Evolutionary conservation across 2,797 vertebrate genomes (phyloP).

Genomic region (Macropodus opercularis): DNA sequence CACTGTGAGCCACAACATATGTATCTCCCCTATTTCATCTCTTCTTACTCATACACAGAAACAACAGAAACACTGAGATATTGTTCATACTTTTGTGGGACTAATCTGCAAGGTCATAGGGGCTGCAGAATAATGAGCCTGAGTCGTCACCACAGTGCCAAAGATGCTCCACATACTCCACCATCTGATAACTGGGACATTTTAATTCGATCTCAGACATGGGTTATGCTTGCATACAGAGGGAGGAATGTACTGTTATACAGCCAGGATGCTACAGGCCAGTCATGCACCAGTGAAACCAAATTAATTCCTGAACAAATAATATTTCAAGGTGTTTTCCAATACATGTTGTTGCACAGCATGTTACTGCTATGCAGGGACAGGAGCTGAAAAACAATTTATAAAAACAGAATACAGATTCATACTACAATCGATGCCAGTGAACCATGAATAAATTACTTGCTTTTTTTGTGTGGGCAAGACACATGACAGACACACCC

Average conservation of each 20-base stretch:
- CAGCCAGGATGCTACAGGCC: slow-evolving; percentile 9
- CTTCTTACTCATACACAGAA: slow-evolving; percentile 13
- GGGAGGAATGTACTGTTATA: slow-evolving; percentile 3
- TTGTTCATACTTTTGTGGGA: slow-evolving; percentile 52
- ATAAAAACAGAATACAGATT: not conserved
- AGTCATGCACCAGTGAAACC: not conserved
- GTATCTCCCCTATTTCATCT: slow-evolving; percentile 36
- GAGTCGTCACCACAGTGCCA: slow-evolving; percentile 36
- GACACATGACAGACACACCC: slow-evolving; percentile 65
- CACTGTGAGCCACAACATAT: slow-evolving; percentile 12
- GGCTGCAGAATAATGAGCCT: slow-evolving; percentile 49
- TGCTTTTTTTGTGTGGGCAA: slow-evolving; percentile 56
- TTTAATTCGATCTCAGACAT: slow-evolving; percentile 53
- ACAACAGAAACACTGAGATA: slow-evolving; percentile 30
- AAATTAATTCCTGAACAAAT: not conserved
- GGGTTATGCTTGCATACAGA: slow-evolving; percentile 26
- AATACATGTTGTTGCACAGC: not conserved
- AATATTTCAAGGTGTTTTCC: not conserved
- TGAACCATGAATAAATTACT: slow-evolving; percentile 12
- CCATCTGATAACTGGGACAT: slow-evolving; percentile 48
- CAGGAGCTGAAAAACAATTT: not conserved
- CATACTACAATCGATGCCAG: not conserved
- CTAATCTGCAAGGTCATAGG: slow-evolving; percentile 55
- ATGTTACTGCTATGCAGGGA: not conserved
- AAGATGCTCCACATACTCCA: slow-evolving; percentile 50